A percentile compares a stretch with the other conserved stretches of the same genome.
Evolutionary conservation across 2,888 invertebrate genomes (phyloP).

Genomic region (Caenorhabditis sp.): DNA sequence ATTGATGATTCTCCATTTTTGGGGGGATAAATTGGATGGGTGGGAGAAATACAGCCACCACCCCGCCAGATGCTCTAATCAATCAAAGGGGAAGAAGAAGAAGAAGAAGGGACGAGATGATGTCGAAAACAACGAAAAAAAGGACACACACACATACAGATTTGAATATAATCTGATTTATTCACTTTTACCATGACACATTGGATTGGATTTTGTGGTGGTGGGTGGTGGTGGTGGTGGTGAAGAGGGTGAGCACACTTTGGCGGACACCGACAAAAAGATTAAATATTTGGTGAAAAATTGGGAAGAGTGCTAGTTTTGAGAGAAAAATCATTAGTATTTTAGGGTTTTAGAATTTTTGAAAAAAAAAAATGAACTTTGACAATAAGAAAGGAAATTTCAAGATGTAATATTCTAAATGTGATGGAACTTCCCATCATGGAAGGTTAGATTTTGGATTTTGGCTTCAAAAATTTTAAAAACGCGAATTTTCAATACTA

Average conservation of each 20-base stretch:
- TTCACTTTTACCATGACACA: background rate
- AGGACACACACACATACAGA: background rate
- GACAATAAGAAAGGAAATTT: no score
- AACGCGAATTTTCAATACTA: no score
- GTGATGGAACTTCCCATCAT: no score
- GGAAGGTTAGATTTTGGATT: no score
- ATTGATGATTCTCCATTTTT: no score
- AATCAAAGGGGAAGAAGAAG: conserved; percentile 3
- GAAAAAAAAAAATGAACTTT: no score
- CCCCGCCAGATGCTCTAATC: background rate
- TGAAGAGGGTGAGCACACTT: background rate
- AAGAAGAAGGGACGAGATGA: background rate
- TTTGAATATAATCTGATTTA: conserved; percentile 1
- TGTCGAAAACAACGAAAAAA: background rate
- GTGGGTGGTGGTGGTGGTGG: background rate
- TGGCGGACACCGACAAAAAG: background rate
- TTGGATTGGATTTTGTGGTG: background rate
- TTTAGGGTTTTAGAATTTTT: no score
- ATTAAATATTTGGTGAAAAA: background rate
- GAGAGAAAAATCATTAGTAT: no score
- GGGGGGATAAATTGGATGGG: background rate
- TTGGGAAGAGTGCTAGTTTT: no score
- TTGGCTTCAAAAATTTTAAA: no score
- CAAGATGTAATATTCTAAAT: no score
- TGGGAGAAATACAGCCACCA: background rate